phyloP scores from a whole-genome alignment of 2,888 invertebrate species.

The Mycogona germanica region DNA sequence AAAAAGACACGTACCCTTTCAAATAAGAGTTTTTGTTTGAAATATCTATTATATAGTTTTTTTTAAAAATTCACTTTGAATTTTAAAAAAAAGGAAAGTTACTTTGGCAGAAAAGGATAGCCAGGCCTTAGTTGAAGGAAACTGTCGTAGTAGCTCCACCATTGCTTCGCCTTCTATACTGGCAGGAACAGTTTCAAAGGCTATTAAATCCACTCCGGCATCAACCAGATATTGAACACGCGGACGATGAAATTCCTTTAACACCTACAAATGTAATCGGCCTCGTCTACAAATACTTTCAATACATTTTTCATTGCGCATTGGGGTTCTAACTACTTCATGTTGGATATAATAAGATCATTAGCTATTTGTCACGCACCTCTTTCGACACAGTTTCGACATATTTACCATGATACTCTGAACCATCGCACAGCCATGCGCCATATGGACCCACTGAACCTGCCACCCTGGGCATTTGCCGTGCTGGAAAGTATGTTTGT shows the following conservation, averaged over 20 bases:
- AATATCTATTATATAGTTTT: background rate
- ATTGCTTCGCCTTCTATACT: constrained; percentile 69
- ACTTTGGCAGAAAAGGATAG: constrained; percentile 78
- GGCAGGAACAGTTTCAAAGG: constrained; percentile 86
- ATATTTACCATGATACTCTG: constrained; percentile 76
- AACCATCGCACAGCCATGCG: constrained; percentile 76
- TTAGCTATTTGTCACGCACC: constrained; percentile 14
- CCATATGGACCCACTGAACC: constrained; percentile 91
- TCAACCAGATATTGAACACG: constrained; percentile 64
- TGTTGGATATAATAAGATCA: background rate
- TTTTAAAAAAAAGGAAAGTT: background rate
- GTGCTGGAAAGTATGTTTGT: too few relatives aligned
- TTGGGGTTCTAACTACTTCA: background rate
- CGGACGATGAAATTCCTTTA: constrained; percentile 73
- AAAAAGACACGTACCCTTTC: background rate
- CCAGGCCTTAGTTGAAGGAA: constrained; percentile 70
- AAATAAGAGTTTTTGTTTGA: background rate
- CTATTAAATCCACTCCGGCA: constrained; percentile 70
- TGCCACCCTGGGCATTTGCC: constrained; percentile 49
- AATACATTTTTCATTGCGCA: background rate
- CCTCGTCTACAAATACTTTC: background rate
- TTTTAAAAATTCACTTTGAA: too few relatives aligned
- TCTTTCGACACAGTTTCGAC: constrained; percentile 29
- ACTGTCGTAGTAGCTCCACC: constrained; percentile 62
- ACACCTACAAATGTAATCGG: constrained; percentile 36